Conservation (phyloP, 1,140 invertebrate genomes). For the Andricus grossulariae region DNA sequence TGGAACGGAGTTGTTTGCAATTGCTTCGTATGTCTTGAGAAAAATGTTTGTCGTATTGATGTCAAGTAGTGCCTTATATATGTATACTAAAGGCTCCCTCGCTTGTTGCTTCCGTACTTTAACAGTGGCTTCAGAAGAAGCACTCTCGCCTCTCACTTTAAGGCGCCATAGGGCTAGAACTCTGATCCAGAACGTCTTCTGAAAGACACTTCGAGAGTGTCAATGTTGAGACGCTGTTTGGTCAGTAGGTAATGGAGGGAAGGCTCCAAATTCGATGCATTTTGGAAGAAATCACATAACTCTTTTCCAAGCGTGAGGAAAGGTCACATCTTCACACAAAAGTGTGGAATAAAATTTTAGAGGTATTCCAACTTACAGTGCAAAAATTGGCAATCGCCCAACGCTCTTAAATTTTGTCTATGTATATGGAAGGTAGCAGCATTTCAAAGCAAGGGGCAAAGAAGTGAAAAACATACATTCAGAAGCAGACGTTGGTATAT, state of each 20-base stretch:
- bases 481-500: too few relatives aligned
- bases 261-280: not conserved
- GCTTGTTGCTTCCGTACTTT: slow-evolving; percentile 18
- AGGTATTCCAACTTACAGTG: not conserved
- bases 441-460: not conserved
- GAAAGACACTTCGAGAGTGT: slow-evolving; percentile 19
- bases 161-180: slow-evolving; percentile 12
- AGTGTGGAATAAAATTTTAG: not conserved
- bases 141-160: slow-evolving; percentile 8
- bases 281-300: not conserved
- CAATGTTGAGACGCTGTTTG: slow-evolving; percentile 12
- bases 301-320: not conserved
- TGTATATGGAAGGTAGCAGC: not conserved
- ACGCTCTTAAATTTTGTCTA: not conserved
- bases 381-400: slow-evolving; percentile 16
- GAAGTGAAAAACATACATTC: too few relatives aligned
- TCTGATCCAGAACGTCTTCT: slow-evolving; percentile 3
- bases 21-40: not conserved
- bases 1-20: not conserved
- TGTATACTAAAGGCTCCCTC: not conserved
- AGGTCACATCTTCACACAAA: not conserved
- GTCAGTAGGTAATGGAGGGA: slow-evolving; percentile 16
- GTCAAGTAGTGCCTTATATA: not conserved
- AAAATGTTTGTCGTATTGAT: not conserved
- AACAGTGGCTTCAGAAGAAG: slow-evolving; percentile 16